A percentile compares a stretch with the other conserved stretches of the same genome.
These are phyloP conservation scores for Merluccius polli DNA, from an alignment of 2,797 vertebrate genomes.

Conservation along the genomic window DNA sequence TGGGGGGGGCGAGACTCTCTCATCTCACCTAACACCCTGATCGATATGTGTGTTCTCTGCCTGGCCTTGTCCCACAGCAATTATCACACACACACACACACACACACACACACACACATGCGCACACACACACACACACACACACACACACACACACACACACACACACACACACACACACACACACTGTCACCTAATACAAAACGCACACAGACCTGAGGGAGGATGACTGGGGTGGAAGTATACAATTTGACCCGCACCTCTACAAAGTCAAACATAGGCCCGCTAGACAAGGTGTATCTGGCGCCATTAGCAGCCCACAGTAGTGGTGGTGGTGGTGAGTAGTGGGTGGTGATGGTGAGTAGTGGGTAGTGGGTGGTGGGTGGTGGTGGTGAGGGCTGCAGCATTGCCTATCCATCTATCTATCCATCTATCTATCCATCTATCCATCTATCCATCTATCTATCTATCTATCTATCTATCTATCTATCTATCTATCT, in stretches of 20 bases:
- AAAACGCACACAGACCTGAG: constrained; percentile 6
- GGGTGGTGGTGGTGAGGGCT: background rate
- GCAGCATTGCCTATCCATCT: background rate
- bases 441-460: too few relatives aligned
- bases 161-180: constrained; percentile 2
- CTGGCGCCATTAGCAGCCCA: background rate
- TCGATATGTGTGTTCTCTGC: constrained; percentile 61
- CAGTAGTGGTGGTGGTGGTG: constrained; percentile 2
- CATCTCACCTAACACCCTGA: constrained; percentile 54
- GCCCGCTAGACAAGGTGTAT: background rate
- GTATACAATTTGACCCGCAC: constrained; percentile 49
- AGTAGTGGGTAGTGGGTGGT: background rate
- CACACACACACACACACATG: background rate
- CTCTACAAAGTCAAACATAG: constrained; percentile 47
- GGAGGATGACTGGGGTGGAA: constrained; percentile 26
- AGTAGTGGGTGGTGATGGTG: constrained; percentile 6
- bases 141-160: constrained; percentile 6
- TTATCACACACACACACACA: constrained; percentile 46
- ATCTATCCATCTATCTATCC: too few relatives aligned
- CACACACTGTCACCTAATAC: constrained; percentile 9
- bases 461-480: too few relatives aligned
- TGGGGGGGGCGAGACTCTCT: constrained; percentile 8
- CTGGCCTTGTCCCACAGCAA: constrained; percentile 56
- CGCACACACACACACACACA: constrained; percentile 7
- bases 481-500: too few relatives aligned